phyloP scores from a whole-genome alignment of 2,797 vertebrate species.

The Brachyrhaphis roseni region DNA sequence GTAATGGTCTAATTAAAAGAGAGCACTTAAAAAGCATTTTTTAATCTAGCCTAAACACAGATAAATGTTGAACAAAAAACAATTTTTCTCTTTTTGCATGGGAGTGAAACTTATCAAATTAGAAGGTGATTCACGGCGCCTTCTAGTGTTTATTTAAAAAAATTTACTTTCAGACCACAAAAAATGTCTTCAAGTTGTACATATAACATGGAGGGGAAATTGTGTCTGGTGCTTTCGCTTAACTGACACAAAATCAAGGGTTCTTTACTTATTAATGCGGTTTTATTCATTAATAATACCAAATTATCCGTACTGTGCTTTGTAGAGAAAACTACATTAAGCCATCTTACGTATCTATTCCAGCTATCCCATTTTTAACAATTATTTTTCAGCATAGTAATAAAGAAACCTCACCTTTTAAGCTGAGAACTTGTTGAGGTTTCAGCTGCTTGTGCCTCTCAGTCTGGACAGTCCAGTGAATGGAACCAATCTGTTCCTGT shows the following conservation, averaged over 20 bases:
- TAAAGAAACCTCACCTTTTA: slow-evolving; percentile 49
- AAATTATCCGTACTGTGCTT: not conserved
- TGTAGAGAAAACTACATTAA: not conserved
- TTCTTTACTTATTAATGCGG: not conserved
- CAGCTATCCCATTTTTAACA: not conserved
- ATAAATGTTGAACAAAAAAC: not conserved
- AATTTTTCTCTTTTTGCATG: not conserved
- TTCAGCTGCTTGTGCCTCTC: slow-evolving; percentile 50
- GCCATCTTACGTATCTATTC: not conserved
- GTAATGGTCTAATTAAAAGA: not conserved
- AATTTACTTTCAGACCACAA: slow-evolving; percentile 15
- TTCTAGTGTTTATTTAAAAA: slow-evolving; percentile 36
- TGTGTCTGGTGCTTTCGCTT: not conserved
- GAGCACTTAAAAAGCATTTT: not conserved
- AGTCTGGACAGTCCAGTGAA: slow-evolving; percentile 47
- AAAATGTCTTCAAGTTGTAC: not conserved
- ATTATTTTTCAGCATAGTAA: not conserved
- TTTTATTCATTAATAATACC: not conserved
- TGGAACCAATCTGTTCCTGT: slow-evolving; percentile 71
- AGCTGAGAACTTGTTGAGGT: slow-evolving; percentile 32
- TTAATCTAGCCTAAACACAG: not conserved
- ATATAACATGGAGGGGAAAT: not conserved
- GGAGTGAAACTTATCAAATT: not conserved
- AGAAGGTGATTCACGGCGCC: slow-evolving; percentile 27
- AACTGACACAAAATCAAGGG: not conserved